A percentile compares a stretch with the other conserved stretches of the same genome.
Evolutionary conservation across 2,888 invertebrate genomes (phyloP).

Genomic region (Caenorhabditis sp.): DNA sequence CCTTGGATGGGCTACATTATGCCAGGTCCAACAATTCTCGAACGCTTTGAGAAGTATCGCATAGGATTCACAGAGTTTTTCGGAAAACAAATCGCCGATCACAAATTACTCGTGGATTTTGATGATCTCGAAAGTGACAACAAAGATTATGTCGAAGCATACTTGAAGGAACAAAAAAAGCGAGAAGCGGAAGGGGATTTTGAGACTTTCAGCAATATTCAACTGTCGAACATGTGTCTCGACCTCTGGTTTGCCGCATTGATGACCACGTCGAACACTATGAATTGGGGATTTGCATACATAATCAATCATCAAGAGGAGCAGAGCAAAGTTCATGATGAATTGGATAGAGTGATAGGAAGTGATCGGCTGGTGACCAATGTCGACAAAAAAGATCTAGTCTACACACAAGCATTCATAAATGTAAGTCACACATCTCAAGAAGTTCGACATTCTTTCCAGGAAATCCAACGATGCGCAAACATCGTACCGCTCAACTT

Average conservation of each 20-base stretch:
- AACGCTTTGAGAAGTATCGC: conserved; percentile 34
- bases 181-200: conserved; percentile 20
- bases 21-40: conserved; percentile 33
- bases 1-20: conserved; percentile 36
- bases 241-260: conserved; percentile 41
- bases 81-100: conserved; percentile 36
- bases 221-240: conserved; percentile 36
- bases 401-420: conserved; percentile 39
- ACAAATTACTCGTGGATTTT: conserved; percentile 31
- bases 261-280: conserved; percentile 36
- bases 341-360: conserved; percentile 50
- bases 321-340: conserved; percentile 45
- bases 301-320: conserved; percentile 29
- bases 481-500: conserved; percentile 39
- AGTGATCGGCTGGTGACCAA: conserved; percentile 39
- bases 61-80: conserved; percentile 46
- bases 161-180: conserved; percentile 34
- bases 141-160: conserved; percentile 32
- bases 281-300: conserved; percentile 35
- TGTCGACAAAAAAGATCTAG: conserved; percentile 37
- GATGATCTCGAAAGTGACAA: conserved; percentile 17
- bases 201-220: conserved; percentile 25
- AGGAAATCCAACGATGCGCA: conserved; percentile 39
- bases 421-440: conserved; percentile 27
- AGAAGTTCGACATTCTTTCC: background rate